These are phyloP conservation scores for Myotis davidii DNA, from an alignment of 2,113 vertebrate genomes.

Conservation along the genomic window DNA sequence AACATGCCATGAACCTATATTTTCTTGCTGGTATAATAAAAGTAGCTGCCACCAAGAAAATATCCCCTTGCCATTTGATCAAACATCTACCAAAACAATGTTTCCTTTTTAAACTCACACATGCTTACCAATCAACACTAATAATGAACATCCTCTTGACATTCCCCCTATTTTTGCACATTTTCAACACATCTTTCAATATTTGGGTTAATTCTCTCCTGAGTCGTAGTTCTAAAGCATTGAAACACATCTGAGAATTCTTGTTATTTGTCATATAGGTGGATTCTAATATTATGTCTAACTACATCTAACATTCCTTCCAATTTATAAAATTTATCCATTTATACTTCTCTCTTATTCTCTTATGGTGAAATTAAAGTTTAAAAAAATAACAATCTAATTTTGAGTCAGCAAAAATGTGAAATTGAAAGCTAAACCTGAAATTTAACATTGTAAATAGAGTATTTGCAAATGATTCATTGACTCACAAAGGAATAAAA, in stretches of 20 bases:
- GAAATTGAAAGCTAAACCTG: background rate
- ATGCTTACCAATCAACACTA: background rate
- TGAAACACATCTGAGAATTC: background rate
- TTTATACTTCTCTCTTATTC: background rate
- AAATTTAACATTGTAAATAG: background rate
- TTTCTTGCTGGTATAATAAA: slow-evolving; percentile 30
- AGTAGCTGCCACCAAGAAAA: slow-evolving; percentile 3
- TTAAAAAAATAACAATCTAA: background rate
- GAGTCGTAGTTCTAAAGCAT: background rate
- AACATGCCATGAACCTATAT: background rate
- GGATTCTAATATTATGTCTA: slow-evolving; percentile 4
- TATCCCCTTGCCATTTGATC: background rate
- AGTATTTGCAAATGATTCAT: background rate
- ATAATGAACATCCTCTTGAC: background rate
- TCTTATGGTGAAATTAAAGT: background rate
- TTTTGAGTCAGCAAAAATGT: background rate
- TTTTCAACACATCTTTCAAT: slow-evolving; percentile 23
- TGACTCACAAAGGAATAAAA: background rate
- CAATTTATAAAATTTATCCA: background rate
- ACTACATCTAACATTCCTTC: background rate
- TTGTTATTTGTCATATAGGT: background rate
- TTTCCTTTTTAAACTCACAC: background rate
- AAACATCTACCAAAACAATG: background rate
- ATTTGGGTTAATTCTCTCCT: slow-evolving; percentile 1
- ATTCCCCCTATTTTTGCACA: background rate